Evolutionary conservation across 2,113 vertebrate species (phyloP).

Genomic region (Ceratotherium simum): DNA sequence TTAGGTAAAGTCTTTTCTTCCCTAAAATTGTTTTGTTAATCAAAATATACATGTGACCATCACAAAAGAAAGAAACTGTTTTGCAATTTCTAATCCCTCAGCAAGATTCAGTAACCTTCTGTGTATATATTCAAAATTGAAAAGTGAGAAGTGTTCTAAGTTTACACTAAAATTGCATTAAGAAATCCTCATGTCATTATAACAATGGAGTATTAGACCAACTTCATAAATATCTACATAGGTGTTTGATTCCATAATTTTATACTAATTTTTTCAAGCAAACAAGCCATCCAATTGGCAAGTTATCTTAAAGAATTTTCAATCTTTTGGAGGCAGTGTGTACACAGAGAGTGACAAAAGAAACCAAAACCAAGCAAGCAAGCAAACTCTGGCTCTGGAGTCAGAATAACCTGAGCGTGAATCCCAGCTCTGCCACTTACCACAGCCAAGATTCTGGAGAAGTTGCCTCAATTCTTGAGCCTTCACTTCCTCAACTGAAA

Average conservation of each 20-base stretch:
- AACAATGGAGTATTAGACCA: neutral
- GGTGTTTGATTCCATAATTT: neutral
- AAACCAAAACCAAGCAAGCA: neutral
- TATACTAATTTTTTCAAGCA: neutral
- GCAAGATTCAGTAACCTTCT: neutral
- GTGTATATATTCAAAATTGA: neutral
- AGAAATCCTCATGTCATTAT: neutral
- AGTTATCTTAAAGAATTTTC: neutral
- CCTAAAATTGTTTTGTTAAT: neutral
- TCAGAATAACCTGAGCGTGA: neutral
- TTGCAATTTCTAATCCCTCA: neutral
- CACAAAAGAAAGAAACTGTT: neutral
- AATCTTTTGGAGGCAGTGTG: neutral
- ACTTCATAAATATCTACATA: neutral
- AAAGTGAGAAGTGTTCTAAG: neutral
- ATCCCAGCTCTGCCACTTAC: neutral
- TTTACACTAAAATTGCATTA: neutral
- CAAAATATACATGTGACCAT: neutral
- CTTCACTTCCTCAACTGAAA: slow-evolving; percentile 16
- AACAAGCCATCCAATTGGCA: neutral
- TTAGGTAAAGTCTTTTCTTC: neutral
- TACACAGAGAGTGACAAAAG: neutral
- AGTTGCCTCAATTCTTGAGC: neutral
- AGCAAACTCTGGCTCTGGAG: neutral
- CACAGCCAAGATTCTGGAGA: neutral